Evolutionary conservation across 2,888 invertebrate species (phyloP), one percentile per base, ranked within the genome.

Genomic region (Julus scandinavius): DNA sequence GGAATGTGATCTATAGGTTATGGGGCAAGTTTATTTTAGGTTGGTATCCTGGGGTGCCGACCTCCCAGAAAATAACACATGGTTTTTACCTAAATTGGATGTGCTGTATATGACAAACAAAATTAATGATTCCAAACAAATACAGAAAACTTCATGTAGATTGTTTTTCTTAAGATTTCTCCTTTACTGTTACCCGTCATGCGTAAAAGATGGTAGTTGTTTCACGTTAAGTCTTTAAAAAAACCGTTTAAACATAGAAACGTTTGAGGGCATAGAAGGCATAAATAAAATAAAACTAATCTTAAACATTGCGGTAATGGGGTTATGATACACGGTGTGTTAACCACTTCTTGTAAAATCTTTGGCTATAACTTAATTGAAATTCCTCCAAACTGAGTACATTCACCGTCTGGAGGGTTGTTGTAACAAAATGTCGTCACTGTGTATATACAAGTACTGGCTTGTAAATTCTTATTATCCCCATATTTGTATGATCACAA

Each of bases 121-220:
- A 72, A 72, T 29, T 72, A 72, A 20, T 72, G 20, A 72, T 72
- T 72, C 63, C 9, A n/a, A 72, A 72, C 63, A 72, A 72, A 72
- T 72, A 6, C 9, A 20, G 20, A 72, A 9, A 72, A 72, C 63
- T 20, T 29, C 29, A 29, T 29, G 29, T 29, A 5, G 63, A 72
- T 72, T 5, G 20, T 72, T 72, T 72, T 20, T 20, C 20, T 20
- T 17, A 15, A 0, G 3, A 15, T 54, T 54, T 54, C 11, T 54
- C 29, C 29, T 29, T 0, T 29, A 29, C 29, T 29, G 29, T 29
- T 29, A 29, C 29, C 29, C 29, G 29, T 29, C 54, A 54, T 13
- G 11, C 4, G 54, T 54, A 15, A 17, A 54, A 13, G 17, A 54
- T 54, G 50, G 9, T 50, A 13, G 9, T 50, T 50, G 54, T 54